Evolutionary conservation across 2,888 invertebrate genomes (phyloP), one percentile per base, ranked within the genome.

Genomic region (Heliconius charithonia): DNA sequence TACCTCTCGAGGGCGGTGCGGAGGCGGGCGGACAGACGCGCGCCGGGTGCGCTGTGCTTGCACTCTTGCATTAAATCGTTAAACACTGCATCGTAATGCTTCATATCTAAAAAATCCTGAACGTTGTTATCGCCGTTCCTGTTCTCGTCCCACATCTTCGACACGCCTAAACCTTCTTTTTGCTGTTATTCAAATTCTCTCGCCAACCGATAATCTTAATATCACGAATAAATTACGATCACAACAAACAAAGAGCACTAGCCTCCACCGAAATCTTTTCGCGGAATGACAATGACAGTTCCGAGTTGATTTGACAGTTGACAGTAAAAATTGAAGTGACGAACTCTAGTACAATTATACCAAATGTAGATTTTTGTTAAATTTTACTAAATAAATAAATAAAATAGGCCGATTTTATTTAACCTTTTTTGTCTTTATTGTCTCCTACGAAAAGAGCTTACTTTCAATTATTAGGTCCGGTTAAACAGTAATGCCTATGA

Each of bases 11-110:
- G 89, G 27, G 89, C 85, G 9, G 90, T 88, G 66, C 94, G 89
- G 13, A 95, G 87, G 13, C 89, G 88, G 9, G 90, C 90, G 12
- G 93, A 92, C 51, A 97, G 94, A 81, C 96, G 95, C 1, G 97
- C 97, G 59, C 97, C 97, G 1, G 97, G 97, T 59, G 96, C 96
- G 79, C 96, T 96, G 88, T 95, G 95, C 89, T 95, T 96, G 88
- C 97, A 97, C 90, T 97, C 97, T 82, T 95, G 95, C 86, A 96
- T 95, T 76, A 97, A 91, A 83, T 97, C 96, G 81, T 93, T 92
- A 88, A 96, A 97, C 67, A 91, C 84, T 4, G 86, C 84, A 27
- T 89, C 91, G 19, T 86, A 86, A 45, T 86, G 85, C 79, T 87
- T 87, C 27, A 75, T 72, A n/a, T 83, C 82, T 59, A 78, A 59